Conservation (phyloP, 2,888 invertebrate species). For the Melangyna quadrimaculata region DNA sequence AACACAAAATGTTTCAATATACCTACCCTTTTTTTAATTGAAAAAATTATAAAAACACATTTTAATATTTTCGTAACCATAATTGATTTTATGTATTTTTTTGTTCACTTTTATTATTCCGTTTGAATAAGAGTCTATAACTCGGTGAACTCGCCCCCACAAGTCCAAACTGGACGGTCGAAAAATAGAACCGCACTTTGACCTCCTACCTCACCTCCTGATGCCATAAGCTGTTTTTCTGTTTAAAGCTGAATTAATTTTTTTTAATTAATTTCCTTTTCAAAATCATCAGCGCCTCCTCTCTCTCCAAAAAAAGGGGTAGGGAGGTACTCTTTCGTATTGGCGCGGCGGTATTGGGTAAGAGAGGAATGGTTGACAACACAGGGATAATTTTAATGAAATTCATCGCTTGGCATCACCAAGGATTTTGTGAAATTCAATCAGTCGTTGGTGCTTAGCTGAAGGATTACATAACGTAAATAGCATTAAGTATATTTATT, state of each 20-base stretch:
- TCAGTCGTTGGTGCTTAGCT: constrained; percentile 49
- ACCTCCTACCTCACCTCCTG: background rate
- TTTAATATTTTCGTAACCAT: constrained; percentile 46
- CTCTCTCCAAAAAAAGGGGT: background rate
- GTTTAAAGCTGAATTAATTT: constrained; percentile 49
- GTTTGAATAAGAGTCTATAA: background rate
- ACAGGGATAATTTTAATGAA: constrained; percentile 66
- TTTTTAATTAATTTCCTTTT: constrained; percentile 69
- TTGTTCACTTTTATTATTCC: background rate
- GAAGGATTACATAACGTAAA: constrained; percentile 61
- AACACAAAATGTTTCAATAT: constrained; percentile 33
- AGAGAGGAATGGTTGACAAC: constrained; percentile 57
- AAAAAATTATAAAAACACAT: constrained; percentile 56
- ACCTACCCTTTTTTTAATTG: constrained; percentile 50
- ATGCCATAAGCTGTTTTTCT: background rate
- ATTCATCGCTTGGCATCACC: constrained; percentile 65
- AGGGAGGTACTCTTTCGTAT: background rate
- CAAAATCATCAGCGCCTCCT: constrained; percentile 36
- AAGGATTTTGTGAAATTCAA: constrained; percentile 62
- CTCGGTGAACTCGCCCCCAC: background rate
- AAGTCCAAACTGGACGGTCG: constrained; percentile 23
- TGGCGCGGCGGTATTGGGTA: too few species aligned
- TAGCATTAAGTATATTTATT: constrained; percentile 27
- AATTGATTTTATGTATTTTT: constrained; percentile 27
- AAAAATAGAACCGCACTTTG: constrained; percentile 36